These are phyloP conservation scores for Rhagoletis pomonella DNA, from an alignment of 1,140 invertebrate species.

Conservation along the genomic window DNA sequence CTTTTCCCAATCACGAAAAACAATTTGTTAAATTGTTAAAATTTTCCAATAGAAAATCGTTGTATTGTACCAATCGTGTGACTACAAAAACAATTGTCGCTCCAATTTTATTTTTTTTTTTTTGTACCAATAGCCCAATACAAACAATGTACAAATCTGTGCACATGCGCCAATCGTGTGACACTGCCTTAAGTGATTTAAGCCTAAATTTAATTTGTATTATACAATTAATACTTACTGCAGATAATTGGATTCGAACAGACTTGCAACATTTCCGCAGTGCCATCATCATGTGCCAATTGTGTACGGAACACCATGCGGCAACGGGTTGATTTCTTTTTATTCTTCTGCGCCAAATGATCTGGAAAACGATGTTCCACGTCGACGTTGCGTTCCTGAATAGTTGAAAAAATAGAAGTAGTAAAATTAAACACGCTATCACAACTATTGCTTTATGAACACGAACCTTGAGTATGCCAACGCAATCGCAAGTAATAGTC, in stretches of 20 bases:
- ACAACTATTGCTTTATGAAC: not conserved
- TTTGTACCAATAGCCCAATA: too few species aligned
- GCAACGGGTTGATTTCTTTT: slow-evolving; percentile 95
- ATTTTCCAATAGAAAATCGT: too few species aligned
- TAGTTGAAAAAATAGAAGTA: not conserved
- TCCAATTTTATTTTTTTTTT: too few species aligned
- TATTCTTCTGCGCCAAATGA: slow-evolving; percentile 82
- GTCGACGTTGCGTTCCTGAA: slow-evolving; percentile 95
- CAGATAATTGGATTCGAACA: slow-evolving; percentile 96
- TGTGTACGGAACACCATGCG: slow-evolving; percentile 95
- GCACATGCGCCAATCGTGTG: too few species aligned
- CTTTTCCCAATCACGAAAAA: too few species aligned
- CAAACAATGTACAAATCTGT: too few species aligned
- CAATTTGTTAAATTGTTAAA: too few species aligned
- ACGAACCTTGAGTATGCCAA: slow-evolving; percentile 82
- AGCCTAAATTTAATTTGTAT: too few species aligned
- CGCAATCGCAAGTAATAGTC: slow-evolving; percentile 91
- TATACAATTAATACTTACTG: slow-evolving; percentile 86
- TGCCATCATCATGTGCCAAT: slow-evolving; percentile 84
- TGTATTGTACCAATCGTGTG: too few species aligned
- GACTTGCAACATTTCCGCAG: slow-evolving; percentile 89
- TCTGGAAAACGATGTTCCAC: slow-evolving; percentile 94
- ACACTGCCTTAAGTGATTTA: too few species aligned
- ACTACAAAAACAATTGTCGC: too few species aligned
- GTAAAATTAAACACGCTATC: not conserved